Base-by-base conservation (phyloP, 1,140 invertebrate species). In the Drosophila arawakana region DNA sequence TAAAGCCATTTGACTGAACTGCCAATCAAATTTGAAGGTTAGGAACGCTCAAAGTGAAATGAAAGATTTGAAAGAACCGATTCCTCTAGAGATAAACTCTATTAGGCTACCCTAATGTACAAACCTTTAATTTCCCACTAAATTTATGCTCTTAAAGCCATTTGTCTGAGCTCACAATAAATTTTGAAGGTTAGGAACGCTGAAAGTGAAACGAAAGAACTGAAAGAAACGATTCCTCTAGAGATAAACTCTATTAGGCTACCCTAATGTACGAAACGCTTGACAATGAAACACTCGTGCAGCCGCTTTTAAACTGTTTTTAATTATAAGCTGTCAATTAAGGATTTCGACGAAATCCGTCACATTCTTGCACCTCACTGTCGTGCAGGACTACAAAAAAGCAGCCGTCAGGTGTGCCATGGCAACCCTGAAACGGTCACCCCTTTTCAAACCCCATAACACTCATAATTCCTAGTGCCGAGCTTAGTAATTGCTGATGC, bases 401-500 rank as follows among this genome's bases (percentile, higher is more conserved):
- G 8, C 8, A 13, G 7, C 34, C 50, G 41, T 10, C 59, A 44
- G 41, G 39, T 57, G 54, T 39, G 50, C 11, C 35, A 52, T 30
- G 25, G 30, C 50, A 39, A 18, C 59, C 68, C 57, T 55, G 67
- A 60, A 60, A 61, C 54, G 47, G 62, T 72, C 62, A 35, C 55
- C 47, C 39, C 50, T 9, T 30, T 39, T 49, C 25, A 30, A 55
- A 68, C 63, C 63, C 35, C 55, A 57, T 65, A 39, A 49, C 65
- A 61, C 25, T 74, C 50, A 74, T 70, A 74, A 74, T 30, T 47
- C 49, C 59, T 11, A 30, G 1, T 30, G 41, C 10, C 46, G 30
- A 25, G 41, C 57, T 65, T 65, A 75, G 68, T 65, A 75, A 75
- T 75, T 75, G 73, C 54, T 25, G 58, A 75, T 50, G 44, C 35